Evolutionary conservation across 2,888 invertebrate genomes (phyloP), one percentile per base, ranked within the genome.

Genomic region (Thalpophila matura): DNA sequence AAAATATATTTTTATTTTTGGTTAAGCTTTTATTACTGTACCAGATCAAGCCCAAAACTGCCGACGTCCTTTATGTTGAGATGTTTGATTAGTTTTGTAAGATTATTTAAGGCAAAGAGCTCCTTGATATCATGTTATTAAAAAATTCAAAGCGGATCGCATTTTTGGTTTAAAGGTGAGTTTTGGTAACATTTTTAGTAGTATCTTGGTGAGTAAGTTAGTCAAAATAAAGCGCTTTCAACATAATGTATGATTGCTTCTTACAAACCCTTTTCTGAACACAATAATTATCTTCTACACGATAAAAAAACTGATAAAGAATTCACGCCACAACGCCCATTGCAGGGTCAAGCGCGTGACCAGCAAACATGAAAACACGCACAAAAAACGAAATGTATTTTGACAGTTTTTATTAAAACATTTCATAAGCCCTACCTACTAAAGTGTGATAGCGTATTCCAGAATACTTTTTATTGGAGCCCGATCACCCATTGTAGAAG

Each of bases 291-390:
- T 59, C 42, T 53, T 27, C 4, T 35, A 53, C 56, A 65, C 27
- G 55, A 66, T 53, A 71, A 71, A 66, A n/a, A 71, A 71, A 71
- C 53, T 60, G 46, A 72, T 72, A 66, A 53, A 53, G 20, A 58
- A 72, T 72, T 65, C 65, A 53, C 43, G 31, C 6, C 42, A 56
- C 20, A 24, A 16, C 50, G 50, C 47, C 59, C 72, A 57, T 31
- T 22, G 59, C 59, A 66, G 60, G 70, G 72, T 71, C 72, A 72
- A 53, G 54, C 5, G 45, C 71, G 71, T 71, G 71, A 72, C 71
- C 60, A 49, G 47, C 66, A 35, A 71, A 53, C 63, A 45, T 62
- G 24, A n/a, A n/a, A n/a, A n/a, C n/a, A 14, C 24, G 24, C 38
- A 54, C 43, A 63, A 69, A 59, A 59, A 66, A 56, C 26, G 9